Base-by-base conservation (phyloP, 2,888 invertebrate species). In the Drosophila histrio region DNA sequence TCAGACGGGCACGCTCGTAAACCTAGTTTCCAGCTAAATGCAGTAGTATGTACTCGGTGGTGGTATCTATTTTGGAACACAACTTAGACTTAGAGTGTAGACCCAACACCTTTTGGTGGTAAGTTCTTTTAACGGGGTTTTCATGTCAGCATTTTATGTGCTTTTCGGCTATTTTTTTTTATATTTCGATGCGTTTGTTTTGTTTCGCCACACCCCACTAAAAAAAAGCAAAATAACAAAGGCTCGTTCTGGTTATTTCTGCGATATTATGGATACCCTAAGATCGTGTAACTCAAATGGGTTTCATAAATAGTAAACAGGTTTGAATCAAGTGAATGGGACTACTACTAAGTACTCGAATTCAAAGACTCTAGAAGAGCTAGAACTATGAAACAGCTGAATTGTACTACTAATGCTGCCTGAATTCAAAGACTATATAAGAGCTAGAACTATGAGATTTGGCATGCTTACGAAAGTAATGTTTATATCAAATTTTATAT, bases 71-170 rank as follows among this genome's bases (percentile, higher is more conserved):
- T 66, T 53, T 47, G 24, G 17, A n/a, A n/a, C n/a, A 46, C 66
- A 41, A 65, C 52, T 44, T 47, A 13, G 47, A 34, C 28, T 28
- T 30, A 1, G 13, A 43, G 21, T 43, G 9, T 49, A 36, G 59
- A 59, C 28, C 39, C 17, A 38, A 41, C 58, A 68, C 72, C 74
- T 72, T 53, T n/a, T 9, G 64, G 47, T 19, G 67, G 49, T 28
- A 34, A 68, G 50, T 60, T 59, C 53, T 62, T 28, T 53, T 78
- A 87, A 84, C 87, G 79, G 79, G 79, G 85, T 79, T 87, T 87
- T 82, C 61, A 78, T 87, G 84, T 82, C 83, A 76, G 69, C 61
- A 65, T 69, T 84, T 79, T 73, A 63, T 57, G 47, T 47, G 47
- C 36, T 39, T 63, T 60, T 72, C 24, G 41, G 24, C 41, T 41